Base-by-base conservation (phyloP, 2,113 vertebrate genomes). In the Pseudopodoces humilis region DNA sequence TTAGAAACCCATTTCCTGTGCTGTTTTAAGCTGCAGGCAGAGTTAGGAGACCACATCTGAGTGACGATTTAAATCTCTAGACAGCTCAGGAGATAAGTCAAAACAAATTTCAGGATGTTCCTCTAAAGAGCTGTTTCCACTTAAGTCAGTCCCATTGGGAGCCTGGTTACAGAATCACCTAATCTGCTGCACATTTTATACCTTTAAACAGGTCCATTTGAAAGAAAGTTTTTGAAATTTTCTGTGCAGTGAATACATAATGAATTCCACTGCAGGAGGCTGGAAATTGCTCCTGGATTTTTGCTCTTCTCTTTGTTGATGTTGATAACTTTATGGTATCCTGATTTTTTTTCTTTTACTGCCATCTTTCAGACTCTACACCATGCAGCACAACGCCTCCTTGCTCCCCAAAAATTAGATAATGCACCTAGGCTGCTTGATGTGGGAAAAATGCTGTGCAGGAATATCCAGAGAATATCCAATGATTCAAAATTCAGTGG, bases 71-170 rank as follows among this genome's bases (percentile, higher is more conserved):
- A 77, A 95, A 88, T 95, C 91, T 95, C 94, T 76, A 90, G 92
- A 90, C 95, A 86, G 70, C 90, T 86, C 72, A 44, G 93, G 83
- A 97, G 94, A 93, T 93, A 95, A 97, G 94, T 93, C 94, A 92
- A 95, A 96, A 95, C 93, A 96, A 95, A 97, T 95, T 96, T 94
- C 90, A 96, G 95, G 85, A 95, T 96, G 96, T 95, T 96, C 95
- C 96, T 96, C 89, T 90, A 93, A 97, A 95, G 95, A 95, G 96
- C 96, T 90, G 90, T 93, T 96, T 91, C 95, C 93, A 95, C 90
- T 84, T 97, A 92, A 94, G 83, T 53, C 25, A 59, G 86, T 62
- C 96, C 94, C 93, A 3, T 18, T 35, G 92, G 96, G 95, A 92
- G 58, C 82, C 63, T 80, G 88, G 52, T 87, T 95, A 93, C 87